phyloP scores from a whole-genome alignment of 2,888 invertebrate genomes.

The Oscheius sp. region DNA sequence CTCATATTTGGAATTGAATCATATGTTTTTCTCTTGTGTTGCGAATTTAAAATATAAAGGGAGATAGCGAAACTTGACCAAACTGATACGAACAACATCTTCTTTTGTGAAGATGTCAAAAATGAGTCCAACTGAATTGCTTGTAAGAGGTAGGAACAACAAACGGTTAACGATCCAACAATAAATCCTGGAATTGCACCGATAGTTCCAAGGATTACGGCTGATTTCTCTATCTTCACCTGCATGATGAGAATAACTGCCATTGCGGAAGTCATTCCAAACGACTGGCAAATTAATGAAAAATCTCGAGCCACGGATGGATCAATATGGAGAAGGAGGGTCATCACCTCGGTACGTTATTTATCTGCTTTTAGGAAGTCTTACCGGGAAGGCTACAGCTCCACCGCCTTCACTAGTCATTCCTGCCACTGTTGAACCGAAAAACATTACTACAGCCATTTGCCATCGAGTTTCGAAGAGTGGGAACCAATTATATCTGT shows the following conservation, averaged over 20 bases:
- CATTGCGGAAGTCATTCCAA: constrained; percentile 59
- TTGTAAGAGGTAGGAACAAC: background rate
- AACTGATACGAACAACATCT: constrained; percentile 70
- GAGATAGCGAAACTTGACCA: constrained; percentile 70
- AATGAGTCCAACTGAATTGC: constrained; percentile 54
- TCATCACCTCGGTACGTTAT: no score
- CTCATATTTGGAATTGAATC: constrained; percentile 16
- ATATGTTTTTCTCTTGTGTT: constrained; percentile 53
- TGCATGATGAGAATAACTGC: constrained; percentile 67
- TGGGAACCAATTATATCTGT: constrained; percentile 50
- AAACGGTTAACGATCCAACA: constrained; percentile 59
- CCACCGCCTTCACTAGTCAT: constrained; percentile 61
- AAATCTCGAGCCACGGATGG: constrained; percentile 59
- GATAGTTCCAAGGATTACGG: constrained; percentile 55
- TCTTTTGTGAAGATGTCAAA: constrained; percentile 63
- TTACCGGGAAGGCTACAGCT: constrained; percentile 63
- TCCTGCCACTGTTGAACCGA: constrained; percentile 64
- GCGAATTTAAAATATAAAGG: constrained; percentile 65
- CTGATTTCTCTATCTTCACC: constrained; percentile 57
- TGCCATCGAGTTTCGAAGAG: constrained; percentile 59
- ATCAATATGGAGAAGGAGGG: constrained; percentile 50
- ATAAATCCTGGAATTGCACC: constrained; percentile 66
- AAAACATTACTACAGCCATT: constrained; percentile 67
- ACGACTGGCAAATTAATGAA: constrained; percentile 56
- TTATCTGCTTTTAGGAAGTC: no score